Conservation (phyloP, 2,888 invertebrate genomes). For the Rhingia campestris region DNA sequence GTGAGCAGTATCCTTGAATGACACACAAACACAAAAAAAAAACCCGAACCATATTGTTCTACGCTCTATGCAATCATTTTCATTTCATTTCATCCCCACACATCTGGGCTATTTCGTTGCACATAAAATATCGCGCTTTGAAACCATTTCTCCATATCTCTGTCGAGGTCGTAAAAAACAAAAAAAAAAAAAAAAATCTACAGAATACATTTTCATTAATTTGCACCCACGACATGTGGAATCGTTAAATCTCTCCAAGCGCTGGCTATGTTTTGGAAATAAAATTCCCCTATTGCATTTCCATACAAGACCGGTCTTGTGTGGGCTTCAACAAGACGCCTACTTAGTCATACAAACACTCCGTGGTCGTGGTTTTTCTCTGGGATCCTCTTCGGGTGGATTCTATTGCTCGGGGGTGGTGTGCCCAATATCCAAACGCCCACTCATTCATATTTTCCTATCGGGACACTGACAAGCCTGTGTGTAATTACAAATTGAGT, state of each 20-base stretch:
- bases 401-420: slow-evolving; percentile 12
- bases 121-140: no score
- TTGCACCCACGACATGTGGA: slow-evolving; percentile 62
- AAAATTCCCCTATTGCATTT: slow-evolving; percentile 40
- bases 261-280: neutral
- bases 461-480: slow-evolving; percentile 57
- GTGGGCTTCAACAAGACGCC: neutral
- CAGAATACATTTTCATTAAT: slow-evolving; percentile 66
- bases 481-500: slow-evolving; percentile 63
- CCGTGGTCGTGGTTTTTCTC: neutral
- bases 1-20: no score
- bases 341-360: no score
- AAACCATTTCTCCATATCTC: no score
- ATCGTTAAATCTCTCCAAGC: slow-evolving; percentile 24
- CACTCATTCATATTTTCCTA: slow-evolving; percentile 48
- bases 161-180: slow-evolving; percentile 39
- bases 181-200: slow-evolving; percentile 39
- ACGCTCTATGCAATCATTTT: no score
- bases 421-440: slow-evolving; percentile 30
- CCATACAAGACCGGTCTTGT: slow-evolving; percentile 2
- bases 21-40: no score
- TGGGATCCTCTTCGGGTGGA: neutral
- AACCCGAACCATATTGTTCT: no score
- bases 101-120: no score
- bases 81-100: no score